These are phyloP conservation scores for Alcis repandata DNA, from an alignment of 2,888 invertebrate genomes.

Conservation along the genomic window DNA sequence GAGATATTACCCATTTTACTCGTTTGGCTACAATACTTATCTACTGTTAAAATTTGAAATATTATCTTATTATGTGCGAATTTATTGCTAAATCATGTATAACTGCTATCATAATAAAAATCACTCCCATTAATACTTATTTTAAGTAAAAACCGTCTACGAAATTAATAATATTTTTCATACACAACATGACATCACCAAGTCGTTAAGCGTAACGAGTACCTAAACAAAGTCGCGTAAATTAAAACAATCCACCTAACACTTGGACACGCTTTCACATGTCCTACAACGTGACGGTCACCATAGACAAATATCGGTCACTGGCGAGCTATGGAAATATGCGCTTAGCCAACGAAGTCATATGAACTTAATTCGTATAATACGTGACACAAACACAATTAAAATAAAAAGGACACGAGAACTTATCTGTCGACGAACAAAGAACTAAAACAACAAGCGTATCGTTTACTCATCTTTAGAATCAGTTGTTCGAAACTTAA, in stretches of 20 bases:
- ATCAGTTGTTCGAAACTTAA: constrained; percentile 23
- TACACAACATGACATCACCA: constrained; percentile 6
- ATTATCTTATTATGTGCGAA: background rate
- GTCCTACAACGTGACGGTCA: constrained; percentile 67
- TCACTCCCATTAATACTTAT: background rate
- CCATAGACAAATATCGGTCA: constrained; percentile 53
- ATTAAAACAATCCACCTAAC: constrained; percentile 52
- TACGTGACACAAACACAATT: constrained; percentile 20
- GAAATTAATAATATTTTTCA: background rate
- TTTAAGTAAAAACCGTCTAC: background rate
- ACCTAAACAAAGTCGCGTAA: constrained; percentile 33
- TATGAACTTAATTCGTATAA: constrained; percentile 39
- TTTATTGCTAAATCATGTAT: background rate
- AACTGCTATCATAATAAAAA: background rate
- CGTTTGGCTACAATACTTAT: too few species aligned
- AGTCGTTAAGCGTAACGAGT: constrained; percentile 6
- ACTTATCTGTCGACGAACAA: constrained; percentile 39
- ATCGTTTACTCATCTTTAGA: constrained; percentile 32
- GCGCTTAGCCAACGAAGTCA: constrained; percentile 29
- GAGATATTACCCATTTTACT: too few species aligned
- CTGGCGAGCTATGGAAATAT: constrained; percentile 42
- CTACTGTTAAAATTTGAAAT: background rate
- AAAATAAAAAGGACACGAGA: constrained; percentile 37
- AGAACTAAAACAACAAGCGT: constrained; percentile 33
- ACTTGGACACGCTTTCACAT: constrained; percentile 70